Conservation (phyloP, 1,140 invertebrate genomes). For the Rhagoletis pomonella region DNA sequence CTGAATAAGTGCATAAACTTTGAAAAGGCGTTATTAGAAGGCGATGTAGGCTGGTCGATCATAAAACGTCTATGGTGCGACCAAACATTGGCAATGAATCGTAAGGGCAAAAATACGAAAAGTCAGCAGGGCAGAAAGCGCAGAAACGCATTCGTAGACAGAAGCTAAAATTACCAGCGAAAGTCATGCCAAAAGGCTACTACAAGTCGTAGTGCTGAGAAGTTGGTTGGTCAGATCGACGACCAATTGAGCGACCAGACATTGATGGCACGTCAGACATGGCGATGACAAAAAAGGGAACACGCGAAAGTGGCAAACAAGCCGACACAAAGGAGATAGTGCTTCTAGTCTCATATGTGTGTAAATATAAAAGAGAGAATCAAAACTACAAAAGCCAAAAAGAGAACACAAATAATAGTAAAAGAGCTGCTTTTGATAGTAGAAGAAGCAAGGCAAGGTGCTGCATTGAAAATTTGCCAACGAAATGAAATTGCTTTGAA, state of each 20-base stretch:
- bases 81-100: conserved; percentile 1
- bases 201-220: not conserved
- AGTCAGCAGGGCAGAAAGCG: not conserved
- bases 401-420: not conserved
- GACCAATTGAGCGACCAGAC: not conserved
- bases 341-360: too few species aligned
- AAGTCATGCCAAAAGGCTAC: too few species aligned
- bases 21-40: not conserved
- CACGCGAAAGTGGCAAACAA: not conserved
- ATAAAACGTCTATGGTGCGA: not conserved
- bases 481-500: not conserved
- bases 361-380: not conserved
- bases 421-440: not conserved
- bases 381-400: not conserved
- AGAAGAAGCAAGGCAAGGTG: not conserved
- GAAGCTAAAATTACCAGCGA: not conserved
- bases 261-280: conserved; percentile 17
- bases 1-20: not conserved
- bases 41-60: not conserved
- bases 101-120: not conserved
- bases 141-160: not conserved
- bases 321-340: not conserved
- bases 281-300: not conserved
- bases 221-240: not conserved
- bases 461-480: conserved; percentile 34